A percentile compares a stretch with the other conserved stretches of the same genome.
These are phyloP conservation scores for Argyrosomus japonicus DNA, from an alignment of 2,113 vertebrate species.

Conservation along the genomic window DNA sequence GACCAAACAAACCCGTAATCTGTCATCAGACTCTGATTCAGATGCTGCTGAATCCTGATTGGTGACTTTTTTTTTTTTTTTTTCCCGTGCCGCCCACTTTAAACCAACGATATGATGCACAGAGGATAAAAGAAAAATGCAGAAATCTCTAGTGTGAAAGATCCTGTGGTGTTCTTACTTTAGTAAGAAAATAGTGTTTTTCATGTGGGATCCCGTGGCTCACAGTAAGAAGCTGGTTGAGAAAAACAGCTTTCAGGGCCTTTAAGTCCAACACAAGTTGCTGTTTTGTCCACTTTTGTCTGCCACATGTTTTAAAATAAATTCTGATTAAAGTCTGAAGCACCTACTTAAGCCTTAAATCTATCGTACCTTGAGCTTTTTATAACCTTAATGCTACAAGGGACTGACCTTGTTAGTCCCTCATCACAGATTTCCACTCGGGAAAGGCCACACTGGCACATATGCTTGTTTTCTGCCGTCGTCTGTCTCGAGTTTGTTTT, in stretches of 20 bases:
- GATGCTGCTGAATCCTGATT: neutral
- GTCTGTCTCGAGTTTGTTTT: no score
- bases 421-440: no score
- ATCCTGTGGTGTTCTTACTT: neutral
- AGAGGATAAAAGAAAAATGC: neutral
- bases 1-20: neutral
- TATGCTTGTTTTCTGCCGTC: no score
- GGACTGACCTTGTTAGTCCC: neutral
- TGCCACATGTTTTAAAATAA: neutral
- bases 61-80: neutral
- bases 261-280: neutral
- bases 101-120: neutral
- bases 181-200: neutral
- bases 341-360: neutral
- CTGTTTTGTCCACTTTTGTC: neutral
- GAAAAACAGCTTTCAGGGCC: neutral
- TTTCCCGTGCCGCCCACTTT: neutral
- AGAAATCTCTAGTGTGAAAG: neutral
- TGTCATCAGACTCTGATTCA: neutral
- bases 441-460: no score
- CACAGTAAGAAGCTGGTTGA: neutral
- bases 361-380: neutral
- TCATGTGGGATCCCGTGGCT: neutral
- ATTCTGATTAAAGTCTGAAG: conserved; percentile 6
- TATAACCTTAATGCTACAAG: neutral